Percentiles rank a stretch among this genome's conserved stretches.
These are phyloP conservation scores for Xenopus petersii DNA, from an alignment of 2,797 vertebrate genomes.

Conservation along the genomic window DNA sequence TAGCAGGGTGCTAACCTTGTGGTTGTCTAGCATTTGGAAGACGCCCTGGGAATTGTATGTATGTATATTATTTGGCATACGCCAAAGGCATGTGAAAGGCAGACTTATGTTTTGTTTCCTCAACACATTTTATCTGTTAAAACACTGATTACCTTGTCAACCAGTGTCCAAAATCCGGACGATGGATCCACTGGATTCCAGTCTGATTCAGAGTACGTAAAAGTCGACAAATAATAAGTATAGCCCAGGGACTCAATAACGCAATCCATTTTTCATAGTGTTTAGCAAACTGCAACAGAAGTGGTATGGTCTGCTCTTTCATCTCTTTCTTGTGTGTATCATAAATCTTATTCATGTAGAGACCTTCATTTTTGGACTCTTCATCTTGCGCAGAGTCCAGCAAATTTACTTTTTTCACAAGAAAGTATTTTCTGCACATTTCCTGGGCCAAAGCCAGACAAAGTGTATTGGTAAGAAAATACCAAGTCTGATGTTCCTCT, in stretches of 20 bases:
- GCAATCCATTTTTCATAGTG: slow-evolving; percentile 77
- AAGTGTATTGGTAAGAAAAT: slow-evolving; percentile 89
- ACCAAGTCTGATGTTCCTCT: slow-evolving; percentile 97
- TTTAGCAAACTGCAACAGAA: slow-evolving; percentile 24
- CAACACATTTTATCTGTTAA: neutral
- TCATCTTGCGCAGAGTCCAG: slow-evolving; percentile 29
- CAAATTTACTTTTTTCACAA: slow-evolving; percentile 49
- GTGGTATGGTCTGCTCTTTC: slow-evolving; percentile 20
- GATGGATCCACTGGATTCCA: slow-evolving; percentile 90
- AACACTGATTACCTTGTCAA: slow-evolving; percentile 78
- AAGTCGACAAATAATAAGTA: slow-evolving; percentile 82
- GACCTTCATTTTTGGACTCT: neutral
- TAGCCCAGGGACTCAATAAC: slow-evolving; percentile 79
- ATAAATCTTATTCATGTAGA: slow-evolving; percentile 38
- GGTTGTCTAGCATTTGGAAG: too few relatives aligned
- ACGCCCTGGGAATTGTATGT: too few relatives aligned
- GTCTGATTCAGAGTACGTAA: slow-evolving; percentile 93
- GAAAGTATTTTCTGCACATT: slow-evolving; percentile 79
- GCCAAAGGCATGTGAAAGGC: too few relatives aligned
- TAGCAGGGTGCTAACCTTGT: too few relatives aligned
- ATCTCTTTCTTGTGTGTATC: slow-evolving; percentile 15
- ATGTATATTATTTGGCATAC: too few relatives aligned
- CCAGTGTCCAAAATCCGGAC: slow-evolving; percentile 89
- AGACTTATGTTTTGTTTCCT: too few relatives aligned
- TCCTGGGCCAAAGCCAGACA: slow-evolving; percentile 86